Evolutionary conservation across 2,113 vertebrate species (phyloP).

Genomic region (Heterochromis multidens): DNA sequence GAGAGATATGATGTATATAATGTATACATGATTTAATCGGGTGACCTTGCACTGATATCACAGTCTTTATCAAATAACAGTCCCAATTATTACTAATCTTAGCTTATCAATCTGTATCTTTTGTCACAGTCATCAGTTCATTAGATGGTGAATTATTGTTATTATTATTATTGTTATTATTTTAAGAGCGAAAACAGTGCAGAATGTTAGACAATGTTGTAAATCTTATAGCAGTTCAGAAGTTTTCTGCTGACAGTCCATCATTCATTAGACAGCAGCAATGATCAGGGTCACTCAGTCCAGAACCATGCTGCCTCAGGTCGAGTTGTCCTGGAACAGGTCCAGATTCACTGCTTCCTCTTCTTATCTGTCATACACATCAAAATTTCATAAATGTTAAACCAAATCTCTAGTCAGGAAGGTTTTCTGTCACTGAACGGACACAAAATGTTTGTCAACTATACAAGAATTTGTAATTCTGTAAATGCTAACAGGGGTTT

Average conservation of each 20-base stretch:
- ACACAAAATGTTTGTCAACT: background rate
- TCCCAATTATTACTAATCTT: no score
- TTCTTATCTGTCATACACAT: background rate
- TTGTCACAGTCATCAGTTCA: no score
- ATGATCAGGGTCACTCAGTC: constrained; percentile 26
- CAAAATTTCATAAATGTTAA: background rate
- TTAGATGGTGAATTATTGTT: no score
- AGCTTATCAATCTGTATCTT: no score
- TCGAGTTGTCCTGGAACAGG: constrained; percentile 19
- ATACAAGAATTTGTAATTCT: background rate
- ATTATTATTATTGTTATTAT: no score
- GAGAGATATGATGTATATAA: no score
- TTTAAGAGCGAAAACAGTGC: no score
- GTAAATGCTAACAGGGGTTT: background rate
- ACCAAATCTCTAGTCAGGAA: background rate
- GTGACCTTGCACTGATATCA: no score
- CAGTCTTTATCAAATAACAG: no score
- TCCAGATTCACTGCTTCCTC: background rate
- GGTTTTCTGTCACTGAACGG: background rate
- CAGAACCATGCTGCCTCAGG: background rate
- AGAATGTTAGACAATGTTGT: no score
- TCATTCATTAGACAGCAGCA: constrained; percentile 2
- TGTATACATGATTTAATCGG: no score
- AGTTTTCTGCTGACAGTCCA: background rate
- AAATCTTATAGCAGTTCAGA: background rate